These are phyloP conservation scores for Enteromius radiatus DNA, from an alignment of 2,797 vertebrate species.

Conservation along the genomic window DNA sequence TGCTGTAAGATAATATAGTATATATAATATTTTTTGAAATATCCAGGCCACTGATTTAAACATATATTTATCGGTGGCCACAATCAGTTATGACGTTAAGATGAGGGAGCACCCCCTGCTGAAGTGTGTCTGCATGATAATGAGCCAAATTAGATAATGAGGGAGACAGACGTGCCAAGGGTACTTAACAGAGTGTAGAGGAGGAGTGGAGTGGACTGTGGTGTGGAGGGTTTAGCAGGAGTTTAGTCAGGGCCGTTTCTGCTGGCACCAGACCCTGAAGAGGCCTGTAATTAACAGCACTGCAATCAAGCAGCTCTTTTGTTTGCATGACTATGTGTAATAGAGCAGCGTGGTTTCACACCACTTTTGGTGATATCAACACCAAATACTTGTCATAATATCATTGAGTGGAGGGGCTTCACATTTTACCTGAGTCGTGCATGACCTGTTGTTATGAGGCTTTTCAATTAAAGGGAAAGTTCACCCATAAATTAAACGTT, in stretches of 20 bases:
- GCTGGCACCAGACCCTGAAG: conserved; percentile 56
- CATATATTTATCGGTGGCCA: conserved; percentile 49
- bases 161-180: conserved; percentile 50
- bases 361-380: conserved; percentile 40
- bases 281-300: conserved; percentile 61
- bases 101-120: conserved; percentile 55
- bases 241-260: conserved; percentile 64
- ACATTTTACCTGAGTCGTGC: neutral
- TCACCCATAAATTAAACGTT: neutral
- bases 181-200: conserved; percentile 38
- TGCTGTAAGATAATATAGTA: neutral
- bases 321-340: conserved; percentile 47
- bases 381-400: conserved; percentile 32
- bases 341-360: conserved; percentile 36
- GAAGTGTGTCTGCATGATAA: conserved; percentile 61
- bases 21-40: too few relatives aligned
- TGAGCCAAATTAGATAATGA: conserved; percentile 65
- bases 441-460: neutral
- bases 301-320: conserved; percentile 57
- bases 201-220: conserved; percentile 46
- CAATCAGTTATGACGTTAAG: conserved; percentile 56
- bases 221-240: conserved; percentile 45
- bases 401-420: neutral
- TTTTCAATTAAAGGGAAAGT: neutral
- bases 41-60: neutral